Base-by-base conservation (phyloP, 35 echinoderm and acorn worm species). In the Apostichopus japonicus region DNA sequence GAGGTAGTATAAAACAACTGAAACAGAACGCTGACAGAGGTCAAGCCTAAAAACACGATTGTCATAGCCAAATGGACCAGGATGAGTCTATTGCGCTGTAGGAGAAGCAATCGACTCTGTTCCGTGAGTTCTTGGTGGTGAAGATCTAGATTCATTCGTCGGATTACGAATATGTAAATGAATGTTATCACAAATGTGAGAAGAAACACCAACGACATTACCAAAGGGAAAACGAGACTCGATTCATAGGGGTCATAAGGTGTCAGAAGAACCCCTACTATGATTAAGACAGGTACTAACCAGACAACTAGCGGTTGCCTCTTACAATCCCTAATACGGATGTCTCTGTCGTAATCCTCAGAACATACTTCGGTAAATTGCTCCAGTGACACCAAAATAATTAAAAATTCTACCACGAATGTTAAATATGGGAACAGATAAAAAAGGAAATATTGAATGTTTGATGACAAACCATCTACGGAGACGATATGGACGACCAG, bases 101-200 rank as follows among this genome's bases (percentile, higher is more conserved):
- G 86, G 44, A 89, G 51, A 6, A 24, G 1, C 14, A 51, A 13
- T 51, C 86, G 56, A 10, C 0, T 65, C 13, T 89, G 56, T 1
- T 89, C 63, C 63, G 72, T 24, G 44, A 89, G 59, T 72, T n/a
- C 62, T 73, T 59, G 63, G 10, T 22, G 16, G 59, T 89, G 86
- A 10, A 89, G 86, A 63, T 89, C 86, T 24, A 89, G 24, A 51
- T 89, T 89, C 86, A 89, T 89, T 56, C 27, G 71, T 10, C 86
- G 56, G 10, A 89, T 63, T n/a, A 89, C 19, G 17, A 51, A 65
- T 33, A 89, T 72, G 67, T 89, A 89, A 63, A 51, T 19, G 15
- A 59, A 89, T 13, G 86, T 89, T 21, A 54, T 21, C 51, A 23
- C 86, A 44, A 89, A 89, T 7, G 86, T 89, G 9, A 89, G 6